These are phyloP conservation scores for Drosophila cardini DNA, from an alignment of 1,140 invertebrate species.

Conservation along the genomic window DNA sequence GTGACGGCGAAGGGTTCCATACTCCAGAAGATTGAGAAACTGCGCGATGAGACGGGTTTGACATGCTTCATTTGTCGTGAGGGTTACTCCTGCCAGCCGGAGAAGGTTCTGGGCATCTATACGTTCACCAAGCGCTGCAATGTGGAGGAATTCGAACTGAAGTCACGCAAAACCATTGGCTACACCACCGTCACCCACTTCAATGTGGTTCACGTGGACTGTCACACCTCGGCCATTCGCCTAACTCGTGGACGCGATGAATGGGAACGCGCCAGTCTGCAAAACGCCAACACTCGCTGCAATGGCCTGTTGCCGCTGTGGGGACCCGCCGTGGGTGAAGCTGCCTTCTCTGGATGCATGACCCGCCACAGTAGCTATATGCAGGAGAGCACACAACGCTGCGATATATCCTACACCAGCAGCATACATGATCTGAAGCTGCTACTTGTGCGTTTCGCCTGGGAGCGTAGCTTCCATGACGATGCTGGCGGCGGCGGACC, in stretches of 20 bases:
- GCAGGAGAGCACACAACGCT: constrained; percentile 93
- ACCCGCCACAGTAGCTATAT: constrained; percentile 95
- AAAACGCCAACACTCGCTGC: constrained; percentile 98
- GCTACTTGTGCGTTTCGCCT: constrained; percentile 94
- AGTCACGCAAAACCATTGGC: constrained; percentile 92
- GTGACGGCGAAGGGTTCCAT: constrained; percentile 95
- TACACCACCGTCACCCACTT: constrained; percentile 99
- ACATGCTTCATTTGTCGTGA: constrained; percentile 99
- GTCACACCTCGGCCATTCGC: constrained; percentile 97
- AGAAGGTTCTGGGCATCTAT: constrained; percentile 97
- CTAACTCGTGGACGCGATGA: constrained; percentile 92
- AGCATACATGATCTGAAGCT: constrained; percentile 98
- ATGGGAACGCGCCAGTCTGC: constrained; percentile 98
- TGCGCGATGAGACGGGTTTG: constrained; percentile 97
- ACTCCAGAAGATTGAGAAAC: constrained; percentile 96
- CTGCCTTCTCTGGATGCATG: constrained; percentile 96
- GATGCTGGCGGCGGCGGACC: constrained; percentile 98
- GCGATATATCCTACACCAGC: constrained; percentile 94
- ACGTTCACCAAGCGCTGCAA: constrained; percentile 98
- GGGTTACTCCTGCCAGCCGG: constrained; percentile 97
- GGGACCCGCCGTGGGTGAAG: constrained; percentile 98
- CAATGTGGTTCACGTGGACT: constrained; percentile 99
- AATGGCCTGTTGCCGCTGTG: constrained; percentile 98
- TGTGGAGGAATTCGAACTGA: constrained; percentile 97
- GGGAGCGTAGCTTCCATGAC: constrained; percentile 98